These are phyloP conservation scores for Lemur catta DNA, from an alignment of 2,797 vertebrate species.

Conservation along the genomic window DNA sequence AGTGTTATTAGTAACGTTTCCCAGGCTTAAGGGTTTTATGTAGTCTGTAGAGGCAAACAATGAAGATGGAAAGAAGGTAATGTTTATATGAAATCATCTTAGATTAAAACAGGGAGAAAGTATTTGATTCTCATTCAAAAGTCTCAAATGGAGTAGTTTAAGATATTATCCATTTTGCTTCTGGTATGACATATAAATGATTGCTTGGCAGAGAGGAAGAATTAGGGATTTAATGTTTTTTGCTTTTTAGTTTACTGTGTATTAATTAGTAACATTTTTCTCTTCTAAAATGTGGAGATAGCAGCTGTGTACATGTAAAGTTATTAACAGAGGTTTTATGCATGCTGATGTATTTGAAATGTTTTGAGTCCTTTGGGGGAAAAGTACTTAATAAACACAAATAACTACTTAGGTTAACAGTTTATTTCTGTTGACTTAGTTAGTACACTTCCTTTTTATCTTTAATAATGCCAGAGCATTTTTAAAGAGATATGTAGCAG, in stretches of 20 bases:
- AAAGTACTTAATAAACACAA: slow-evolving; percentile 25
- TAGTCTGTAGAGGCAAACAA: not conserved
- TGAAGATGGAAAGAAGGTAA: not conserved
- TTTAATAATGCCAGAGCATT: not conserved
- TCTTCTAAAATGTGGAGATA: not conserved
- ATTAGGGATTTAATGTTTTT: not conserved
- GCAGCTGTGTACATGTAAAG: not conserved
- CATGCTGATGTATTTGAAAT: not conserved
- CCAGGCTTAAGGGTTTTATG: not conserved
- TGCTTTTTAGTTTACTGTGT: not conserved
- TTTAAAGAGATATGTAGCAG: not conserved
- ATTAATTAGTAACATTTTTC: not conserved
- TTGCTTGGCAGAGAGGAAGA: not conserved
- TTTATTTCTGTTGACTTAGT: slow-evolving; percentile 14
- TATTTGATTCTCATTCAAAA: not conserved
- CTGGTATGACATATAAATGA: not conserved
- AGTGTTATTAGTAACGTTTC: not conserved
- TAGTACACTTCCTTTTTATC: not conserved
- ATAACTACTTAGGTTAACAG: not conserved
- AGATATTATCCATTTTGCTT: not conserved
- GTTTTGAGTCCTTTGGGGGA: not conserved
- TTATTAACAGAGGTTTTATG: slow-evolving; percentile 28
- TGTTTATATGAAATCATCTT: not conserved
- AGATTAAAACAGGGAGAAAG: not conserved
- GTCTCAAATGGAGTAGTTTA: not conserved